phyloP scores from a whole-genome alignment of 1,140 invertebrate genomes.

The Camponotus vicinus region DNA sequence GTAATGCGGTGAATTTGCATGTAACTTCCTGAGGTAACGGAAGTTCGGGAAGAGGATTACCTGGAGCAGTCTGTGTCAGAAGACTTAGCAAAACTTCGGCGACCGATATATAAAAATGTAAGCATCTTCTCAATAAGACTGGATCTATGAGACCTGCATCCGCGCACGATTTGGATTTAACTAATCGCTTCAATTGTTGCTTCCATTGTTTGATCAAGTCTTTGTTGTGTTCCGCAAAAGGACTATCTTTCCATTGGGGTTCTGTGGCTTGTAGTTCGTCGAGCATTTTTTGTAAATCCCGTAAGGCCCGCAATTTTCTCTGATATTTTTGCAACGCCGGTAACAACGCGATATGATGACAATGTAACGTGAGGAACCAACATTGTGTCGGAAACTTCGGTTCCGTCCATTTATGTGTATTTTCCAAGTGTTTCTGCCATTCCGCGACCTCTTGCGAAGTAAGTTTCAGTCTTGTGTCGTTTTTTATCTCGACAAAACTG shows the following conservation, averaged over 20 bases:
- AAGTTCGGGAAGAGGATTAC: slow-evolving; percentile 84
- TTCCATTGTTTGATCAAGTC: slow-evolving; percentile 95
- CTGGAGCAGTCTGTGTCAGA: slow-evolving; percentile 86
- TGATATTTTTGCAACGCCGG: slow-evolving; percentile 96
- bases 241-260: slow-evolving; percentile 93
- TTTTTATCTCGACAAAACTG: slow-evolving; percentile 91
- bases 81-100: slow-evolving; percentile 92
- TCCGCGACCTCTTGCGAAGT: slow-evolving; percentile 92
- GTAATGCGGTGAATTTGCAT: slow-evolving; percentile 94
- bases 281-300: slow-evolving; percentile 96
- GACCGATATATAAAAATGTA: slow-evolving; percentile 95
- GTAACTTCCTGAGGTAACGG: slow-evolving; percentile 88
- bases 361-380: slow-evolving; percentile 98
- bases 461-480: slow-evolving; percentile 95
- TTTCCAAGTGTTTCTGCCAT: slow-evolving; percentile 90
- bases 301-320: slow-evolving; percentile 92
- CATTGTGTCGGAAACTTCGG: slow-evolving; percentile 98
- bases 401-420: slow-evolving; percentile 89
- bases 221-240: slow-evolving; percentile 92
- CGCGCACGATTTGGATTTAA: slow-evolving; percentile 94
- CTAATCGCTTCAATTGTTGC: slow-evolving; percentile 91
- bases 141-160: slow-evolving; percentile 95
- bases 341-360: slow-evolving; percentile 96
- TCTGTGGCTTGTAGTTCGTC: slow-evolving; percentile 94
- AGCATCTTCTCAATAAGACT: slow-evolving; percentile 91